Evolutionary conservation across 2,113 vertebrate genomes (phyloP), one percentile per base, ranked within the genome.

Genomic region (Forbesichthys papilliferus): DNA sequence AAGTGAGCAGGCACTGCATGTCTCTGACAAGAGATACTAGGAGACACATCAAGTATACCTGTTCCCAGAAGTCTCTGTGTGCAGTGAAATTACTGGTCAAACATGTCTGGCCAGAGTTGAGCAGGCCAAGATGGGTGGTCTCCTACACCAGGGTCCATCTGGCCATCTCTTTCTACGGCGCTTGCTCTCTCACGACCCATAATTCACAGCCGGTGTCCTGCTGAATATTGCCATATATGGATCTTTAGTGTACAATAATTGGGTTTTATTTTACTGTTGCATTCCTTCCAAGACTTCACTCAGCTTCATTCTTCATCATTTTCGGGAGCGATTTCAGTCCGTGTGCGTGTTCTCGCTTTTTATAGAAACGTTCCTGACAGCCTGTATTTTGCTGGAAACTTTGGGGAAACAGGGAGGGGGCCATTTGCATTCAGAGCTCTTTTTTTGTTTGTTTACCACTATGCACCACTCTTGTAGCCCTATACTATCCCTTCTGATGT

Each of bases 211-310:
- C 16, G 9, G 53, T 48, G 62, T 48, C 48, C 16, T 54, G 11
- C 58, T 64, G 11, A 73, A 71, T 27, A 27, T 64, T 52, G 42
- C 63, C 42, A 61, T 48, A 75, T 62, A 76, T 56, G 5, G 56
- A 65, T 51, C 9, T 27, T 64, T 60, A n/a, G 42, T 42, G 60
- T 59, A 27, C 61, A 20, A 4, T 68, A 46, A 63, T 46, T 14
- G 34, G 42, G 14, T 54, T 12, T 10, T 36, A n/a, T 69, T 77
- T 77, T 3, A 16, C 16, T 1, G 7, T 64, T 13, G 6, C 47
- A 11, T 64, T 54, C 13, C 71, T 48, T 48, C 18, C 16, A 64
- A 73, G 9, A 9, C 16, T 49, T 61, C 46, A 20, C 1, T 8
- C 55, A 1, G 0, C 34, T 42, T 11, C 51, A 14, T 14, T 63